Conservation (phyloP, 2,797 vertebrate genomes). For the Urosaurus nigricauda region DNA sequence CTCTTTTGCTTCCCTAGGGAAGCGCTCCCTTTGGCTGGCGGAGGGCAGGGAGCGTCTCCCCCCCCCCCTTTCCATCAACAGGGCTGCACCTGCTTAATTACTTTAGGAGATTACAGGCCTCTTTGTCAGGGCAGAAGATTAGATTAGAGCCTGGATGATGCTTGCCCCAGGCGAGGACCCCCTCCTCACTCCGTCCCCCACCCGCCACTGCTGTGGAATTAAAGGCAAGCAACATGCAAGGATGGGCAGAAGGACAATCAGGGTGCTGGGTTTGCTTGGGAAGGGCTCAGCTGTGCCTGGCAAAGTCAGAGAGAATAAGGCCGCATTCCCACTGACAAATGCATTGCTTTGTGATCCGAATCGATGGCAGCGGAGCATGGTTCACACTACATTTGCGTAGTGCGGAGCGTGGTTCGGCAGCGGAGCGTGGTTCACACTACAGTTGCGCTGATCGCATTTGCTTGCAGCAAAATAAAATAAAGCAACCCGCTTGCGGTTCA, state of each 20-base stretch:
- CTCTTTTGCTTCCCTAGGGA: neutral
- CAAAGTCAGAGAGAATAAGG: neutral
- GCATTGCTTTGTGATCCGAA: no score
- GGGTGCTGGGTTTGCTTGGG: neutral
- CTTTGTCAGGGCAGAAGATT: constrained; percentile 18
- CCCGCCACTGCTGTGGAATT: neutral
- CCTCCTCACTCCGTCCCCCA: neutral
- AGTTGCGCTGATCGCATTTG: no score
- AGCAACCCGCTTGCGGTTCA: no score
- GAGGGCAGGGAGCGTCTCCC: neutral
- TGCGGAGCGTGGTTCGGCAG: no score
- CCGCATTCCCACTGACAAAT: no score
- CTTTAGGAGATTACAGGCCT: constrained; percentile 7
- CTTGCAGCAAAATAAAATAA: no score
- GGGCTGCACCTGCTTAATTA: constrained; percentile 41
- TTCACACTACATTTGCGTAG: no score
- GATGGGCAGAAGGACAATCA: neutral
- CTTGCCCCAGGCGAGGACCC: neutral
- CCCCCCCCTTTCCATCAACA: neutral
- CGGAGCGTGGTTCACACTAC: no score
- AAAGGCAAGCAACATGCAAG: neutral
- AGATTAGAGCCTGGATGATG: constrained; percentile 23
- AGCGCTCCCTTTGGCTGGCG: neutral
- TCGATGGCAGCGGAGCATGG: no score
- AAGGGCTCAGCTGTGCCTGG: neutral